phyloP scores from a whole-genome alignment of 2,888 invertebrate species.

The Eristalis tenax region DNA sequence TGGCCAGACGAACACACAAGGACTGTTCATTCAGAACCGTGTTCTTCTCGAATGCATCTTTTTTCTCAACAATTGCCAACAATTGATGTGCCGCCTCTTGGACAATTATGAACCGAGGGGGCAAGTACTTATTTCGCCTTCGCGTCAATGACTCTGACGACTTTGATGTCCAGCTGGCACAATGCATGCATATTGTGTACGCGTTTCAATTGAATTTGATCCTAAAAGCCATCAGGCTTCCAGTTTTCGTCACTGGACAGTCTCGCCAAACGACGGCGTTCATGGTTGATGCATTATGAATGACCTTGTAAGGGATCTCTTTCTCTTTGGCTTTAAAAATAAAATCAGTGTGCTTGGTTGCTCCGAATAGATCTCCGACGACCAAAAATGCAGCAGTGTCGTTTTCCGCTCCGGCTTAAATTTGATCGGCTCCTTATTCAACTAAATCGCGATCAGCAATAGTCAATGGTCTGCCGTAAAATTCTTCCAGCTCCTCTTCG shows the following conservation, averaged over 20 bases:
- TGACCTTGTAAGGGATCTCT: slow-evolving; percentile 83
- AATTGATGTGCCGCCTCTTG: slow-evolving; percentile 93
- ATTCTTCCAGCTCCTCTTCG: slow-evolving; percentile 92
- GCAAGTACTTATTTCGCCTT: slow-evolving; percentile 94
- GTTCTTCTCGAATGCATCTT: slow-evolving; percentile 78
- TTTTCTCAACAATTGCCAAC: slow-evolving; percentile 86
- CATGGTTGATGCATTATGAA: slow-evolving; percentile 99
- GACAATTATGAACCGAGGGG: slow-evolving; percentile 96
- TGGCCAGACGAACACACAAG: slow-evolving; percentile 92
- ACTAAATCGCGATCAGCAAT: slow-evolving; percentile 97
- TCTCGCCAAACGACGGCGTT: slow-evolving; percentile 99
- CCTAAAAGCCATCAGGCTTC: slow-evolving; percentile 97
- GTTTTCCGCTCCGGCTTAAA: slow-evolving; percentile 88
- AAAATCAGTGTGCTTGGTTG: slow-evolving; percentile 98
- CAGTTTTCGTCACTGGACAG: slow-evolving; percentile 97
- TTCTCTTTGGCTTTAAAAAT: slow-evolving; percentile 92
- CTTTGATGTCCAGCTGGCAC: slow-evolving; percentile 97
- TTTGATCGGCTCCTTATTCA: slow-evolving; percentile 93
- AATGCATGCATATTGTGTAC: slow-evolving; percentile 95
- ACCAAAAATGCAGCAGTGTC: slow-evolving; percentile 94
- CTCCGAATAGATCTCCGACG: slow-evolving; percentile 99
- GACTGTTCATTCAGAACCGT: slow-evolving; percentile 83
- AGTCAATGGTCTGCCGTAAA: slow-evolving; percentile 91
- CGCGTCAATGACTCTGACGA: slow-evolving; percentile 96
- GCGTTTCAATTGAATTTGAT: slow-evolving; percentile 93